phyloP scores from a whole-genome alignment of 2,113 vertebrate genomes.

The Eudorcas thomsonii region DNA sequence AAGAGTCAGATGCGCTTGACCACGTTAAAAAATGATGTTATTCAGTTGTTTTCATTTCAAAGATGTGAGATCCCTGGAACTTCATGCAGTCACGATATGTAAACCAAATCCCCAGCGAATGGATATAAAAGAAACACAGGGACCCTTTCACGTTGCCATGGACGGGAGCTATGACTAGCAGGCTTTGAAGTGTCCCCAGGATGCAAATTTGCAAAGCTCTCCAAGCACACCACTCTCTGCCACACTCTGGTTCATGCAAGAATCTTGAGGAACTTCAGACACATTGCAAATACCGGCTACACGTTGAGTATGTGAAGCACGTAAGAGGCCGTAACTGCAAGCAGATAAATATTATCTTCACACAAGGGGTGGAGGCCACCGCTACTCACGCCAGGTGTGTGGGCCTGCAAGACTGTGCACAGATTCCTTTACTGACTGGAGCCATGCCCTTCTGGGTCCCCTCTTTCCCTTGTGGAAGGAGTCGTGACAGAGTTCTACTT shows the following conservation, averaged over 20 bases:
- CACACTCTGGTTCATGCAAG: neutral
- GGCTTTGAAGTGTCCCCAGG: neutral
- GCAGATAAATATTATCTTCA: neutral
- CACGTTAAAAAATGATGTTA: neutral
- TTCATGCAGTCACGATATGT: neutral
- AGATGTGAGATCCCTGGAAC: neutral
- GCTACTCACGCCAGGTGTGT: fast-evolving
- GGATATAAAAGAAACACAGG: neutral
- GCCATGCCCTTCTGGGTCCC: fast-evolving
- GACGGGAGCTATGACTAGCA: fast-evolving
- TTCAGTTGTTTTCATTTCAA: neutral
- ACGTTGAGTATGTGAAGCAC: fast-evolving
- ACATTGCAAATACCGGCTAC: neutral
- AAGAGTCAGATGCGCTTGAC: fast-evolving
- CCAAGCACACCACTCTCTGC: fast-evolving
- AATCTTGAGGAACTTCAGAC: neutral
- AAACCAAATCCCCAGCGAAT: neutral
- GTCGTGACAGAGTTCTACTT: fast-evolving
- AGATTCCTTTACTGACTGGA: fast-evolving
- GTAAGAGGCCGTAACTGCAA: too few species aligned
- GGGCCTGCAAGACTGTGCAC: fast-evolving
- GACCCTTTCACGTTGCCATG: neutral
- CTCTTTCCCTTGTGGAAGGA: fast-evolving
- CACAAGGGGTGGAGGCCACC: neutral
- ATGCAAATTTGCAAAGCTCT: neutral